Base-by-base conservation (phyloP, 2,888 invertebrate species). In the Drosophila kuntzei region DNA sequence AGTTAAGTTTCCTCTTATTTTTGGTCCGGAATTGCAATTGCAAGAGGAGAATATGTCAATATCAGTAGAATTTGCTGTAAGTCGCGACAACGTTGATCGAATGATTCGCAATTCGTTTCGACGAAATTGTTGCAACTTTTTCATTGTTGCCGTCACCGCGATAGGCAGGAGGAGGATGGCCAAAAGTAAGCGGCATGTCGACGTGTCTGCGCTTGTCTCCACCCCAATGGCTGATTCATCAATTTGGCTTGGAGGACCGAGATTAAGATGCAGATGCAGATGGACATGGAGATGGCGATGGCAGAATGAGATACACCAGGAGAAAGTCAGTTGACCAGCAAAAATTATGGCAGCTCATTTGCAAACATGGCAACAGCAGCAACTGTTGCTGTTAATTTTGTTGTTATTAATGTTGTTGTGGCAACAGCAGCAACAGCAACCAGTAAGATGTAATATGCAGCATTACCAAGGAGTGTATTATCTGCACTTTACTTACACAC, bases 291-390 rank as follows among this genome's bases (percentile, higher is more conserved):
- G 16, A 47, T 20, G 29, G 22, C 6, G 1, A 39, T 14, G 53
- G 53, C 22, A 2, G n/a, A 34, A 4, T 29, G 12, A n/a, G n/a
- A 27, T 18, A 54, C n/a, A 12, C 25, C 27, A 41, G 59, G 43
- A 59, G 55, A 66, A 44, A 58, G 66, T 57, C 74, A 49, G 74
- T 69, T 71, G 64, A 49, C 47, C 64, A 55, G 72, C 64, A 65
- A 80, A 83, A 84, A 80, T 87, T 77, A 87, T 89, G 85, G 76
- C 69, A 62, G 71, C 85, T 78, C 85, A 87, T 87, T 83, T 84
- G 81, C 89, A 83, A 89, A 76, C 81, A 89, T 80, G 74, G 76
- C 77, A 76, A 84, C 53, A 44, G 46, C 39, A 29, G 60, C 49
- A 53, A 60, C 57, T 59, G 59, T 68, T 61, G 44, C 36, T 53